Evolutionary conservation across 1,140 invertebrate species (phyloP).

Genomic region (Drosophila nebulosa): DNA sequence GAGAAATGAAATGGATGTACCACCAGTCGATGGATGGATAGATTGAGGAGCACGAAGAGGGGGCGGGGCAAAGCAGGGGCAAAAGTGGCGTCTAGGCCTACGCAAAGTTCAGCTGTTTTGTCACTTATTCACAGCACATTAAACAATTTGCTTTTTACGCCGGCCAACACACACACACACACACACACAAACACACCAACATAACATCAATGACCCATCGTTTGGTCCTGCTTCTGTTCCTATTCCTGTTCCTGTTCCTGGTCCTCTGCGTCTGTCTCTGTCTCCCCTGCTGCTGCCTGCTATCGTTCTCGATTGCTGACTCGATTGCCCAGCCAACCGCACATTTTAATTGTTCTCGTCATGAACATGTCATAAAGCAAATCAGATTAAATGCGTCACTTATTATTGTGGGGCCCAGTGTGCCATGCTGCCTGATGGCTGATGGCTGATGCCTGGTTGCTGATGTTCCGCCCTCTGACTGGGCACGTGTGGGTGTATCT

Average conservation of each 20-base stretch:
- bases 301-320: constrained; percentile 11
- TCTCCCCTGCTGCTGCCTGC: neutral
- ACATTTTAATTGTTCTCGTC: constrained; percentile 79
- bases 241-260: neutral
- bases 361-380: constrained; percentile 79
- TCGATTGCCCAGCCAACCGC: constrained; percentile 72
- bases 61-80: neutral
- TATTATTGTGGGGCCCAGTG: constrained; percentile 65
- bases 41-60: too few relatives aligned
- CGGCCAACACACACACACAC: constrained; percentile 43
- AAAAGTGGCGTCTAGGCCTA: constrained; percentile 31
- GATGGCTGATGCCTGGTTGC: constrained; percentile 16
- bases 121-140: constrained; percentile 79
- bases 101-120: constrained; percentile 69
- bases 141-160: constrained; percentile 79
- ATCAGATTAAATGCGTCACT: constrained; percentile 79
- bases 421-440: neutral
- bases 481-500: constrained; percentile 11
- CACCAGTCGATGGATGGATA: constrained; percentile 34
- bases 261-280: too few relatives aligned
- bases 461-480: constrained; percentile 11
- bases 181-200: neutral
- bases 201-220: constrained; percentile 30
- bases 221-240: neutral
- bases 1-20: neutral